Evolutionary conservation across 2,888 invertebrate genomes (phyloP).

Genomic region (Chaetogeoica ovagalla): DNA sequence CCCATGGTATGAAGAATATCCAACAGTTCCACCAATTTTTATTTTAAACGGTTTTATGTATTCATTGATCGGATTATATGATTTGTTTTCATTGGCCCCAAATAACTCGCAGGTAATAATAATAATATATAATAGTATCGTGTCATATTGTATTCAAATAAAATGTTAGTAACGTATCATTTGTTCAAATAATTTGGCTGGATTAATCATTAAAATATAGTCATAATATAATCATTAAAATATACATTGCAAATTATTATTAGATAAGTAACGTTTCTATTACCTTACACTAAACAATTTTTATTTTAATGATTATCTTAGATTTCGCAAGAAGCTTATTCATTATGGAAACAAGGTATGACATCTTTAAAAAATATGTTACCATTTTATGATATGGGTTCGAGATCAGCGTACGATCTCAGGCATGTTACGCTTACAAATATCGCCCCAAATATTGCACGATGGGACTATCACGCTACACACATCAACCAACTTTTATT

Average conservation of each 20-base stretch:
- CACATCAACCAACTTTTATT: slow-evolving; percentile 94
- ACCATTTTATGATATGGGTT: slow-evolving; percentile 90
- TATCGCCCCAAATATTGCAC: slow-evolving; percentile 88
- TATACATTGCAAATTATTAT: too few species aligned
- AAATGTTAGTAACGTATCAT: too few species aligned
- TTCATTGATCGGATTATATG: slow-evolving; percentile 85
- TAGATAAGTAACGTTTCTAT: too few species aligned
- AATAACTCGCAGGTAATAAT: slow-evolving; percentile 60
- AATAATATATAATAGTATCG: too few species aligned
- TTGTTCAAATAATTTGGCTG: too few species aligned
- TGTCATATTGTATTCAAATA: too few species aligned
- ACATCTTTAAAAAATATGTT: slow-evolving; percentile 83
- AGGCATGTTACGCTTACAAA: slow-evolving; percentile 83
- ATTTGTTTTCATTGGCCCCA: slow-evolving; percentile 81
- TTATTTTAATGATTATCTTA: slow-evolving; percentile 56
- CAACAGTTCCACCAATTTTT: slow-evolving; percentile 90
- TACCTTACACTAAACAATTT: too few species aligned
- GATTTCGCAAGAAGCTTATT: slow-evolving; percentile 72
- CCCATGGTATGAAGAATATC: slow-evolving; percentile 93
- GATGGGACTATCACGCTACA: slow-evolving; percentile 99
- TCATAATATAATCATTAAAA: too few species aligned
- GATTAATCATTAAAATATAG: too few species aligned
- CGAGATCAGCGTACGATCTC: slow-evolving; percentile 93
- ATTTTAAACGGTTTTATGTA: slow-evolving; percentile 99
- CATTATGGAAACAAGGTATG: slow-evolving; percentile 82